Evolutionary conservation across 2,888 invertebrate genomes (phyloP), one percentile per base, ranked within the genome.

Genomic region (Isoperla grammatica): DNA sequence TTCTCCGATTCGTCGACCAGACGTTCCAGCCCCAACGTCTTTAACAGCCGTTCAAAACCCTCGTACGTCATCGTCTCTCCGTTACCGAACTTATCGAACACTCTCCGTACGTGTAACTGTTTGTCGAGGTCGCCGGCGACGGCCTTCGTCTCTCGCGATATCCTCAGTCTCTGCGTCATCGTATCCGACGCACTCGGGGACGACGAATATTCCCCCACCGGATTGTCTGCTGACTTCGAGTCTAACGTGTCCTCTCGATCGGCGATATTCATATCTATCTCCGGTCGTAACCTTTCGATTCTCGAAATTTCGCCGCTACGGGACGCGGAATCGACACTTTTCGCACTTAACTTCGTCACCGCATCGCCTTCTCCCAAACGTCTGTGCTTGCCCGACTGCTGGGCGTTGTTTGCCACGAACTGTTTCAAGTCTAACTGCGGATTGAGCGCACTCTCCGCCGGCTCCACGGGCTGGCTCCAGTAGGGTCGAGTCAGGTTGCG

Each of bases 1-100:
- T 29, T 29, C 29, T 29, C 29, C 8, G 5, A 4, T 8, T 29
- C 29, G 29, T 29, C 29, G 29, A 62, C 23, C 13, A 53, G 71
- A 61, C 78, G 78, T 57, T 78, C 72, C 2, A 87, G 73, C 15
- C 82, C 80, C 64, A 87, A 68, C 45, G 78, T 81, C 55, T 77
- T 75, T 9, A 90, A 75, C 76, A 90, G 80, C 56, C 74, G 80
- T 64, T 85, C 83, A 67, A 90, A 88, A n/a, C 85, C 86, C 3
- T 80, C 80, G 64, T 80, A 66, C 68, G 79, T 78, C 74, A 88
- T 81, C 40, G 77, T 80, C 5, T 78, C 77, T 0, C 80, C 81
- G 68, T 86, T 81, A 0, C 87, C 87, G 68, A 83, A 88, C 68
- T 80, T 75, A 43, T 77, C 75, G 71, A 90, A 88, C 58, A 90